Evolutionary conservation across 2,113 vertebrate genomes (phyloP), one percentile per base, ranked within the genome.

Genomic region (Antechinus stuartii): DNA sequence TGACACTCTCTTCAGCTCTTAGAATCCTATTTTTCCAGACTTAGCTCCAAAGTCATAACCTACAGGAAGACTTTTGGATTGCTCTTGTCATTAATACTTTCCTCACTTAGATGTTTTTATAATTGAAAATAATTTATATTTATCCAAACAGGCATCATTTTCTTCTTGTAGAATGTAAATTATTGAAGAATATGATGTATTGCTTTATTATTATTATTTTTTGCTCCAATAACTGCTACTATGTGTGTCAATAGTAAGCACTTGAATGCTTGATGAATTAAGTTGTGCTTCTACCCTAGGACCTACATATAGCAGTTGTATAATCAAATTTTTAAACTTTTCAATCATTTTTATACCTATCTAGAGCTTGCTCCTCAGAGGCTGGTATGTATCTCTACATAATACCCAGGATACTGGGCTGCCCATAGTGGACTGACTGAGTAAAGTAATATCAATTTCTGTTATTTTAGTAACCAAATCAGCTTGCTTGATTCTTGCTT

Each of bases 401-500:
- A 35, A 14, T 68, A 12, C 61, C 61, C 14, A 68, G 30, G 11
- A 68, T 14, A 35, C 57, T 61, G 57, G 27, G 11, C 27, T 30
- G 57, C 27, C 57, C 57, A 61, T 3, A 30, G 57, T 61, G 61
- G 4, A 16, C 89, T 49, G 23, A 96, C n/a, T 89, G 89, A 93
- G 47, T 19, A 90, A 95, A 95, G 91, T 84, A 91, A 93, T 96
- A 93, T 54, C 90, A 90, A 93, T 96, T 96, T 95, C 42, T 90
- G 35, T 35, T n/a, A 91, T n/a, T 95, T 94, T 96, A 91, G 61
- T 14, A 68, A 89, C 91, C 93, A 95, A 95, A 96, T 94, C 68
- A 95, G 95, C 93, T 94, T 94, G 92, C 91, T 96, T 90, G 95
- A 96, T 89, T 94, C 84, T 95, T 96, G 55, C 30, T 35, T 14